A percentile compares a stretch with the other conserved stretches of the same genome.
Evolutionary conservation across 2,113 vertebrate genomes (phyloP).

Genomic region (Heterocephalus glaber): DNA sequence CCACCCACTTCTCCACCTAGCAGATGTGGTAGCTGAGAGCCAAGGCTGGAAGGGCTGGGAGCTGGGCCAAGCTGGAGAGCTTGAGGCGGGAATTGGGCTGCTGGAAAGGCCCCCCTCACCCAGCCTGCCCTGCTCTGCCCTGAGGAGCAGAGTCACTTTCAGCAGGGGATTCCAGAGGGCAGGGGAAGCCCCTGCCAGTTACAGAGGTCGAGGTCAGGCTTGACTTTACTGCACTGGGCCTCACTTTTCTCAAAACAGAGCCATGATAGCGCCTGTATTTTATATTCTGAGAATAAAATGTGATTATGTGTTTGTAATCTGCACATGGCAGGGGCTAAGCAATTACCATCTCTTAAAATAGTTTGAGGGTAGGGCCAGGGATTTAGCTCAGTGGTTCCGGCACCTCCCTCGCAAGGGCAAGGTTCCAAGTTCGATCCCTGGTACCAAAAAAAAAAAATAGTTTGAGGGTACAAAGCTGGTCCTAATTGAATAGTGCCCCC

Average conservation of each 20-base stretch:
- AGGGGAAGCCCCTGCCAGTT: neutral
- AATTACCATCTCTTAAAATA: neutral
- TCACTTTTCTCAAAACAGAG: neutral
- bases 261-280: neutral
- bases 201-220: neutral
- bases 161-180: neutral
- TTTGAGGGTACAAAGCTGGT: neutral
- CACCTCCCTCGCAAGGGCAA: too few relatives aligned
- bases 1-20: constrained; percentile 59
- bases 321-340: neutral
- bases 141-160: neutral
- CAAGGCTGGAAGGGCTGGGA: neutral
- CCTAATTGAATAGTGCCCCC: neutral
- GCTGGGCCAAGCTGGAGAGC: neutral
- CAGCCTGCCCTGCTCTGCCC: neutral
- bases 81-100: neutral
- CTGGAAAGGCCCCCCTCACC: neutral
- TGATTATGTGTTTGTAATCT: neutral
- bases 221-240: neutral
- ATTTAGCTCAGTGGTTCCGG: too few relatives aligned
- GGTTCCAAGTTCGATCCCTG: too few relatives aligned
- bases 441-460: too few relatives aligned
- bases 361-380: neutral
- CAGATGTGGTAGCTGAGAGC: constrained; percentile 58
- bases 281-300: neutral